Evolutionary conservation across 1,140 invertebrate genomes (phyloP).

Genomic region (Aphaenogaster ashmeadi): DNA sequence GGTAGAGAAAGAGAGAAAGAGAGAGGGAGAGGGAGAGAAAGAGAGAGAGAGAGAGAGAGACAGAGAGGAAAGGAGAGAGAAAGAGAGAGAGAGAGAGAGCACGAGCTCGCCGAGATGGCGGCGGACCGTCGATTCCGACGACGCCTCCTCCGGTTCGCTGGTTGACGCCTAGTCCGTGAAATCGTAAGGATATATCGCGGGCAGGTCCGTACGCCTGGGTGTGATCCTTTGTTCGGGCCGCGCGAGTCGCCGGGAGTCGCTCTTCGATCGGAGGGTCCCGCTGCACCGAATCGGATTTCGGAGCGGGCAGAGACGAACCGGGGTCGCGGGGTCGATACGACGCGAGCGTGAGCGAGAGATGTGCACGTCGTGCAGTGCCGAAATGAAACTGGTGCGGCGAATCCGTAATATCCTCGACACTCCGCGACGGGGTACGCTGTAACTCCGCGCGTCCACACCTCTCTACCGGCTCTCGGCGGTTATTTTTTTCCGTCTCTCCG

Average conservation of each 20-base stretch:
- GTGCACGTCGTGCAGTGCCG: slow-evolving; percentile 56
- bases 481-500: neutral
- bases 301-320: slow-evolving; percentile 62
- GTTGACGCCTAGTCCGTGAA: slow-evolving; percentile 69
- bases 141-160: slow-evolving; percentile 53
- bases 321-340: slow-evolving; percentile 73
- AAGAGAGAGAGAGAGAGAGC: slow-evolving; percentile 32
- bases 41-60: neutral
- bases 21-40: neutral
- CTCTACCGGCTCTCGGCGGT: neutral
- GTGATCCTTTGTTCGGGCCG: slow-evolving; percentile 7
- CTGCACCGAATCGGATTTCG: slow-evolving; percentile 50
- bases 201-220: neutral
- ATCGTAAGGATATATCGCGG: slow-evolving; percentile 49
- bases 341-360: slow-evolving; percentile 58
- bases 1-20: neutral
- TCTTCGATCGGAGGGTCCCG: slow-evolving; percentile 38
- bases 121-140: slow-evolving; percentile 60
- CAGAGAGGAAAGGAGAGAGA: neutral
- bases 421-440: neutral
- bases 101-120: slow-evolving; percentile 51
- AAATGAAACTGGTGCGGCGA: slow-evolving; percentile 61
- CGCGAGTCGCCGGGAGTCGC: neutral
- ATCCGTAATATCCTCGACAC: slow-evolving; percentile 36
- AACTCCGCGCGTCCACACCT: neutral